Evolutionary conservation across 2,797 vertebrate genomes (phyloP).

Genomic region (Lycodopsis pacificus): DNA sequence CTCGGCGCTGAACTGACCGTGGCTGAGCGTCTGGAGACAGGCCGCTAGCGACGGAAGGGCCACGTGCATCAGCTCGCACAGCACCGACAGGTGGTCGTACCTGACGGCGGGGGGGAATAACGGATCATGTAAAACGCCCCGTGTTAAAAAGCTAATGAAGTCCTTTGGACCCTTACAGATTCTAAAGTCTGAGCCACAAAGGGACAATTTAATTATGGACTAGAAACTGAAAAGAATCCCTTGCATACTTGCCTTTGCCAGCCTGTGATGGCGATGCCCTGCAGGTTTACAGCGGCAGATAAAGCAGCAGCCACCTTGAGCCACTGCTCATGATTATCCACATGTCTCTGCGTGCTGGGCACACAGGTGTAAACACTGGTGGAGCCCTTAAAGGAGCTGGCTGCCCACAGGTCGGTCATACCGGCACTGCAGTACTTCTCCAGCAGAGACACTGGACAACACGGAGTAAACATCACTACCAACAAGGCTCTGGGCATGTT

Average conservation of each 20-base stretch:
- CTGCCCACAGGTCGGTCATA: constrained; percentile 91
- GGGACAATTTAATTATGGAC: not conserved
- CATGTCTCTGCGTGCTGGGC: constrained; percentile 88
- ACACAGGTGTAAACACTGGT: constrained; percentile 89
- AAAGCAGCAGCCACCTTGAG: constrained; percentile 85
- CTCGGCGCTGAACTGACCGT: constrained; percentile 82
- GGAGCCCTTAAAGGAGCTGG: constrained; percentile 97
- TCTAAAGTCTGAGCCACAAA: not conserved
- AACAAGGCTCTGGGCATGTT: not conserved
- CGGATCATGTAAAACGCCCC: not conserved
- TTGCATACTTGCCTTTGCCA: constrained; percentile 91
- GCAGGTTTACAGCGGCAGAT: constrained; percentile 74
- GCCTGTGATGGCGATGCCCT: constrained; percentile 92
- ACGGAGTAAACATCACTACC: not conserved
- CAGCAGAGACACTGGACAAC: constrained; percentile 86
- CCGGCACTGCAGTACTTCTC: constrained; percentile 89
- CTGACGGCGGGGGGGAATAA: constrained; percentile 32
- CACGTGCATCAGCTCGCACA: constrained; percentile 95
- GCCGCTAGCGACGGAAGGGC: constrained; percentile 91
- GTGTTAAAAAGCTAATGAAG: not conserved
- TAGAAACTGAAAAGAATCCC: not conserved
- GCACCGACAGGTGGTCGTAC: constrained; percentile 91
- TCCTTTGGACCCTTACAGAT: too few relatives aligned
- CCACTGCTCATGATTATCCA: constrained; percentile 93
- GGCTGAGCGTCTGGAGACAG: constrained; percentile 89